Evolutionary conservation across 2,797 vertebrate genomes (phyloP).

Genomic region (Alfaro cultratus): DNA sequence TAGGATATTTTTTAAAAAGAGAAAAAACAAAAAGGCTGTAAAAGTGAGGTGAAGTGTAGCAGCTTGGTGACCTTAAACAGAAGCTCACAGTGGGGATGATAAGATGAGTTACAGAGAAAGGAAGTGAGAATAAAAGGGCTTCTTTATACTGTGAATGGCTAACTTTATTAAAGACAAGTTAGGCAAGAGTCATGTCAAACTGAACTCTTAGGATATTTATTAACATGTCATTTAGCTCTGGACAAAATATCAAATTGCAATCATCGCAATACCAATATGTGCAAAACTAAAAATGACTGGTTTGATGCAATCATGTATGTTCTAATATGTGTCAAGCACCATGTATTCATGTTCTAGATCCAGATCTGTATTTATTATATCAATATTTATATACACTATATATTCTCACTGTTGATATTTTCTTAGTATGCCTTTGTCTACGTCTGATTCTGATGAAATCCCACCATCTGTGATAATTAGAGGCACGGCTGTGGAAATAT

Average conservation of each 20-base stretch:
- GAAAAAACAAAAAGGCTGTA: not conserved
- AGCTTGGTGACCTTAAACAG: not conserved
- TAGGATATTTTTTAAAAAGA: not conserved
- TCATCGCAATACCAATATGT: not conserved
- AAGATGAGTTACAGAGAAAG: not conserved
- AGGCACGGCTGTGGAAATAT: not conserved
- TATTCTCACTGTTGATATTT: not conserved
- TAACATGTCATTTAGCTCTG: not conserved
- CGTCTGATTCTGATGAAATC: not conserved
- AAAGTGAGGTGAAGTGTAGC: not conserved
- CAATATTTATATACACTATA: not conserved
- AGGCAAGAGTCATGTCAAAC: not conserved
- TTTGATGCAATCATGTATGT: not conserved
- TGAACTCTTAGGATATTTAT: not conserved
- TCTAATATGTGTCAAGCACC: not conserved
- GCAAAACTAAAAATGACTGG: not conserved
- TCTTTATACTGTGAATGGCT: not conserved
- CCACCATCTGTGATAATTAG: not conserved
- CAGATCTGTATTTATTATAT: not conserved
- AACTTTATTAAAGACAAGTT: not conserved
- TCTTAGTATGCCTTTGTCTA: no score
- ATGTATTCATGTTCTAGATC: not conserved
- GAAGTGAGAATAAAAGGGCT: not conserved
- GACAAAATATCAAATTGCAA: not conserved
- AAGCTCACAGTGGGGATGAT: not conserved